Evolutionary conservation across 2,888 invertebrate genomes (phyloP).

Genomic region (Apotomis capreana): DNA sequence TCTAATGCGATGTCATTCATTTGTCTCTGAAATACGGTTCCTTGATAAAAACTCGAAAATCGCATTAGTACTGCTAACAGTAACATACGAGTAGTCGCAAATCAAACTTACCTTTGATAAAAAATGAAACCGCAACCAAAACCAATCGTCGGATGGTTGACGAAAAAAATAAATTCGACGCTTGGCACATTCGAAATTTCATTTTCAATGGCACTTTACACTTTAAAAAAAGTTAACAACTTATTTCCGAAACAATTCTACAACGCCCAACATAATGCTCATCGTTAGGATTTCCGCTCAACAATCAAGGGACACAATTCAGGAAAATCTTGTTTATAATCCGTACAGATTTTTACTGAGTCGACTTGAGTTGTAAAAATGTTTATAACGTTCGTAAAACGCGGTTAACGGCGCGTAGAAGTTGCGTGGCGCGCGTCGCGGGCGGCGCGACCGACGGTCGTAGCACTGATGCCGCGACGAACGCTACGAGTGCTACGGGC

Average conservation of each 20-base stretch:
- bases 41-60: too few species aligned
- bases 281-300: constrained; percentile 12
- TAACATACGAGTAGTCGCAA: neutral
- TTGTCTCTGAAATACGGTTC: too few species aligned
- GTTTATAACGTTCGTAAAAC: constrained; percentile 70
- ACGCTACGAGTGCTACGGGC: constrained; percentile 46
- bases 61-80: too few species aligned
- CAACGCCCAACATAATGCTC: neutral
- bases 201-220: constrained; percentile 46
- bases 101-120: constrained; percentile 64
- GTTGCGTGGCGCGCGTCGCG: constrained; percentile 57
- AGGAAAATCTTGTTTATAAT: constrained; percentile 32
- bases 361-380: constrained; percentile 42
- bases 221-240: constrained; percentile 26
- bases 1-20: too few species aligned
- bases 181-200: constrained; percentile 43
- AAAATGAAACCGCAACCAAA: constrained; percentile 64
- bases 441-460: constrained; percentile 63
- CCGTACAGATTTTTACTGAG: constrained; percentile 39
- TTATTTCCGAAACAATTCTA: constrained; percentile 9
- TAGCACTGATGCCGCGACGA: constrained; percentile 62
- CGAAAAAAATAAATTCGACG: constrained; percentile 55
- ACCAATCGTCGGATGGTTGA: constrained; percentile 57
- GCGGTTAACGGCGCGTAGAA: constrained; percentile 67
- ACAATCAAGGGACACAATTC: constrained; percentile 20